Conservation (phyloP, 92 coral and sea anemone genomes). For the Scolanthus callimorphus region DNA sequence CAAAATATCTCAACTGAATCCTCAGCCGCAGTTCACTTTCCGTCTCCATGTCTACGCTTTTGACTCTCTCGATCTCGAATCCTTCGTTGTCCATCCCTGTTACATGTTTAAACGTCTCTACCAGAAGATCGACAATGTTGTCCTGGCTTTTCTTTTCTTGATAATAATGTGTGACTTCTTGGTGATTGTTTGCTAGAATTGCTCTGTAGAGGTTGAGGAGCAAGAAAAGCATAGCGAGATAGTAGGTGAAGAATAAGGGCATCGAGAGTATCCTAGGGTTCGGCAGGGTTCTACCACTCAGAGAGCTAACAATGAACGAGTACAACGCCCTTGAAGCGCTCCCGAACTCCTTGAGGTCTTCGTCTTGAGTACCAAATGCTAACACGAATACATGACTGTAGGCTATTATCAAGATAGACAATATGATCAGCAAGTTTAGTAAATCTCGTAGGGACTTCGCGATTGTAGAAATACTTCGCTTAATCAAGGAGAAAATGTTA, state of each 20-base stretch:
- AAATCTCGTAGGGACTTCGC: slow-evolving; percentile 31
- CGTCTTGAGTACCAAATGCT: slow-evolving; percentile 42
- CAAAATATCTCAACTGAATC: slow-evolving; percentile 29
- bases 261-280: slow-evolving; percentile 7
- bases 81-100: slow-evolving; percentile 29
- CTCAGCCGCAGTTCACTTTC: not conserved
- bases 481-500: slow-evolving; percentile 31
- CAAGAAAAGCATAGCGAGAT: slow-evolving; percentile 12
- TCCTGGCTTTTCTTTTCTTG: not conserved
- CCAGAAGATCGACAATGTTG: slow-evolving; percentile 7
- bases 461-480: slow-evolving; percentile 28
- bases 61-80: not conserved
- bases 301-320: slow-evolving; percentile 14
- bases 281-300: slow-evolving; percentile 23
- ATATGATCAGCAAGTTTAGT: slow-evolving; percentile 23
- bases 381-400: slow-evolving; percentile 37
- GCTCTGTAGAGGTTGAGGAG: slow-evolving; percentile 24
- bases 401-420: slow-evolving; percentile 45
- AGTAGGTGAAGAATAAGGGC: not conserved
- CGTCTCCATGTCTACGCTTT: not conserved
- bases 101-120: slow-evolving; percentile 9
- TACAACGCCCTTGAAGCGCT: slow-evolving; percentile 5
- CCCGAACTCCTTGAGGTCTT: slow-evolving; percentile 50
- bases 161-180: not conserved
- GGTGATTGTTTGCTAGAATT: slow-evolving; percentile 22